Conservation (phyloP, 2,888 invertebrate genomes). For the Oscheius sp. region DNA sequence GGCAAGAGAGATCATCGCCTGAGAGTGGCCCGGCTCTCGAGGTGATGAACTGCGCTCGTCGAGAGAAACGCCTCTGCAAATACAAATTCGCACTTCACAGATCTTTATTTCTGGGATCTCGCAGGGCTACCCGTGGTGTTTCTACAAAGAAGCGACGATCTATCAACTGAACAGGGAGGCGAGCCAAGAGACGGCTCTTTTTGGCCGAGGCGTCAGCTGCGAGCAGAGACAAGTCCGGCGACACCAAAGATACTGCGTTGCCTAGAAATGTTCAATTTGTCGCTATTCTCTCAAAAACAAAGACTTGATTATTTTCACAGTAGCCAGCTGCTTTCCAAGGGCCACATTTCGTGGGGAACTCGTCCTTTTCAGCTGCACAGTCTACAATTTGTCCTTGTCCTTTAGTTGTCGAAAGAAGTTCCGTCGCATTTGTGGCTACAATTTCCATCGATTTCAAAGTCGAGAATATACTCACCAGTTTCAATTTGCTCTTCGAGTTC, state of each 20-base stretch:
- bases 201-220: neutral
- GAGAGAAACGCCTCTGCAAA: constrained; percentile 32
- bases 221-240: constrained; percentile 49
- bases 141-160: neutral
- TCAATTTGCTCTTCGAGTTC: no score
- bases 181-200: neutral
- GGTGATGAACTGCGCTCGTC: constrained; percentile 33
- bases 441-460: neutral
- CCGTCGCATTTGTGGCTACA: neutral
- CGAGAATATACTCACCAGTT: neutral
- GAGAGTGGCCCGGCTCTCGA: constrained; percentile 32
- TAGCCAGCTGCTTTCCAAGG: constrained; percentile 53
- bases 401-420: neutral
- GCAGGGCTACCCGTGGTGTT: neutral
- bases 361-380: constrained; percentile 40
- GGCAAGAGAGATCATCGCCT: constrained; percentile 28
- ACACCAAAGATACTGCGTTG: constrained; percentile 56
- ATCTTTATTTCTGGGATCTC: constrained; percentile 7
- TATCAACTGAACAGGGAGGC: neutral
- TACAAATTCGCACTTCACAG: constrained; percentile 25
- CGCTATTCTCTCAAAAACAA: neutral
- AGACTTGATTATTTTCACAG: constrained; percentile 46
- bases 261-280: constrained; percentile 29
- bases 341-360: constrained; percentile 48
- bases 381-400: constrained; percentile 28